phyloP scores from a whole-genome alignment of 2,888 invertebrate genomes.

The Thumatha senex region DNA sequence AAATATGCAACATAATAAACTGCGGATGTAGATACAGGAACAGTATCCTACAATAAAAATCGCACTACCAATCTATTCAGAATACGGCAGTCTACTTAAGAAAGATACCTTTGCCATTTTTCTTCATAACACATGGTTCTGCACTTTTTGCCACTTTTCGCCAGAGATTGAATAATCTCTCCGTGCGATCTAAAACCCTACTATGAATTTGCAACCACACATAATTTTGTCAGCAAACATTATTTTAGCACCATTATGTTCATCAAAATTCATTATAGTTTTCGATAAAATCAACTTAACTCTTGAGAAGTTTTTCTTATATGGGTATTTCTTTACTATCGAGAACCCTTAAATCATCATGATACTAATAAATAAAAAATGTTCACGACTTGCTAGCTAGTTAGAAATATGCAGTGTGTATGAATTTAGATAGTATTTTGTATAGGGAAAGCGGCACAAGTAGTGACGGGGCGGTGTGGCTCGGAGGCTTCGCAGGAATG shows the following conservation, averaged over 20 bases:
- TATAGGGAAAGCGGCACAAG: constrained; percentile 61
- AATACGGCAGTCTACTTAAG: too few relatives aligned
- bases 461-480: constrained; percentile 32
- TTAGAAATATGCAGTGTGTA: constrained; percentile 11
- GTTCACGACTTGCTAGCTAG: background rate
- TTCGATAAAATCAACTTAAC: constrained; percentile 1
- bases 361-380: background rate
- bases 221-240: too few relatives aligned
- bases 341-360: background rate
- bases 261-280: background rate
- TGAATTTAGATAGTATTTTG: constrained; percentile 51
- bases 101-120: too few relatives aligned
- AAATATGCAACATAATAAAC: constrained; percentile 5
- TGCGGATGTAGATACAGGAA: background rate
- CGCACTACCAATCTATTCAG: too few relatives aligned
- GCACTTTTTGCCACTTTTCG: too few relatives aligned
- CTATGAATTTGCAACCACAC: too few relatives aligned
- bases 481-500: constrained; percentile 77
- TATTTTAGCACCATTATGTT: too few relatives aligned
- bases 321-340: background rate
- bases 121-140: too few relatives aligned
- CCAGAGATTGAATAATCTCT: too few relatives aligned
- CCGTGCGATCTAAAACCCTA: too few relatives aligned
- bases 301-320: too few relatives aligned
- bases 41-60: background rate